Evolutionary conservation across 2,113 vertebrate genomes (phyloP), one percentile per base, ranked within the genome.

Genomic region (Malurus cyaneus): DNA sequence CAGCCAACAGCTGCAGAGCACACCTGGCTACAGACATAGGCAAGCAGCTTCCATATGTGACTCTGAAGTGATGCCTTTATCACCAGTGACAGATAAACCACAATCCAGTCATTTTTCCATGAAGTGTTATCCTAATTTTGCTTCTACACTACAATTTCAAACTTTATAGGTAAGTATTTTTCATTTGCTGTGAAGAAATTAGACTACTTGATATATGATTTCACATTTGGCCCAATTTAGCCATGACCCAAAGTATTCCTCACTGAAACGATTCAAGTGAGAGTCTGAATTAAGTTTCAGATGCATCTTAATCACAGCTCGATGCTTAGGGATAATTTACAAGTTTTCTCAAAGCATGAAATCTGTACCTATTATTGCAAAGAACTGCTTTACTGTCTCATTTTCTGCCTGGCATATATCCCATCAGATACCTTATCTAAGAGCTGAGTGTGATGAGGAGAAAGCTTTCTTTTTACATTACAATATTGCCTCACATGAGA

Each of bases 361-460:
- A 92, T 94, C 90, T 64, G 12, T 91, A 67, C 56, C 79, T 93
- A 66, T 90, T 86, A 83, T 50, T 78, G 92, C 61, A 92, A 86
- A 88, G 72, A 95, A 80, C 31, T 70, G 42, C 52, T 80, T 96
- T 50, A 89, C 70, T 90, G 94, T 86, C 69, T 96, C 72, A 65
- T 91, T 96, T 94, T 96, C 92, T 88, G n/a, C 49, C 76, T 94
- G 92, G 92, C 93, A 6, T 64, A 53, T 46, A 49, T 90, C 90
- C 93, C 80, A 93, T 93, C 92, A 96, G 93, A 92, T 92, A 74
- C 5, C 80, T 93, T 88, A 93, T 81, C 86, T 92, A 71, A 71
- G 46, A 94, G 60, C 67, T 71, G 36, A 74, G 79, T 53, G 60
- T 84, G 95, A 88, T 67, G 90, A 95, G 67, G 85, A 49, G 25